A percentile compares a stretch with the other conserved stretches of the same genome.
Conservation (phyloP, 53 echinoderm and acorn worm species). For the Glandiceps talaboti region DNA sequence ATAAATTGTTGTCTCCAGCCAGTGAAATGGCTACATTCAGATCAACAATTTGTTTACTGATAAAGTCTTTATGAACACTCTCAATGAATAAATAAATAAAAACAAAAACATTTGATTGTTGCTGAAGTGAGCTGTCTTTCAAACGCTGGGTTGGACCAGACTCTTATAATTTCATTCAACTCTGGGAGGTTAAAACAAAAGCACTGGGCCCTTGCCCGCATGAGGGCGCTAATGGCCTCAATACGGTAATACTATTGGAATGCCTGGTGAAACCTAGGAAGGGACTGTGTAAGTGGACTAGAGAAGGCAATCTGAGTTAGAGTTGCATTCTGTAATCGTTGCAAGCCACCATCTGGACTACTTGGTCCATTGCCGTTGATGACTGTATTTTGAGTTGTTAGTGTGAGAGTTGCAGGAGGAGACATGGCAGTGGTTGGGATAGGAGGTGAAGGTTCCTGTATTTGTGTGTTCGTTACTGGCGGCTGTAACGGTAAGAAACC, state of each 20-base stretch:
- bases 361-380: neutral
- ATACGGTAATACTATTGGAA: conserved; percentile 94
- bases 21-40: too few relatives aligned
- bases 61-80: too few relatives aligned
- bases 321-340: neutral
- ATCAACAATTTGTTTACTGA: too few relatives aligned
- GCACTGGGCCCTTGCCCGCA: too few relatives aligned
- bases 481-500: conserved; percentile 59
- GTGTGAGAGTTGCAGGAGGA: neutral
- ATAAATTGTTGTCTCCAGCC: too few relatives aligned
- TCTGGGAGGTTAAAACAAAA: too few relatives aligned
- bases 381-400: neutral
- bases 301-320: neutral
- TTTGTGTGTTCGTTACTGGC: conserved; percentile 26
- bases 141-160: too few relatives aligned
- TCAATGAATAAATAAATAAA: too few relatives aligned
- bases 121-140: too few relatives aligned
- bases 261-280: conserved; percentile 95
- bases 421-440: conserved; percentile 35
- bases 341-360: neutral
- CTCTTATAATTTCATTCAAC: too few relatives aligned
- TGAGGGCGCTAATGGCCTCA: too few relatives aligned
- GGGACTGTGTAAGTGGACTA: conserved; percentile 35
- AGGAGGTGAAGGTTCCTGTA: conserved; percentile 30
- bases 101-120: too few relatives aligned